These are phyloP conservation scores for Enteromius fasciolatus DNA, from an alignment of 2,797 vertebrate species.

Conservation along the genomic window DNA sequence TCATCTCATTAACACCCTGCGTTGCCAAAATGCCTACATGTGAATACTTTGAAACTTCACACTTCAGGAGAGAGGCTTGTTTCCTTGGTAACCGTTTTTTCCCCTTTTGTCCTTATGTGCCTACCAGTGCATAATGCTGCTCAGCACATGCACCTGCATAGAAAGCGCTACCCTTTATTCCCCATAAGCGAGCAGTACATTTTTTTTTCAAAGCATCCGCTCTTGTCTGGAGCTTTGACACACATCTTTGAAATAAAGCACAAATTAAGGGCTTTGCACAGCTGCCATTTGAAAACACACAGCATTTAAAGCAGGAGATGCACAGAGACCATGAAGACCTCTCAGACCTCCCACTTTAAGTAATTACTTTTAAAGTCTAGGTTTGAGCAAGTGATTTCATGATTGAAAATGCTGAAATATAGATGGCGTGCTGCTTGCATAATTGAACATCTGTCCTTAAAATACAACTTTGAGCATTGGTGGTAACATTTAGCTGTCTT, in stretches of 20 bases:
- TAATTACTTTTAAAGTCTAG: constrained; percentile 27
- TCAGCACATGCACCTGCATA: constrained; percentile 47
- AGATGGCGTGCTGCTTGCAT: constrained; percentile 50
- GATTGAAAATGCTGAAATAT: constrained; percentile 54
- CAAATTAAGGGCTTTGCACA: not conserved
- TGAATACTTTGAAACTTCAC: constrained; percentile 62
- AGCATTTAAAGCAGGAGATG: not conserved
- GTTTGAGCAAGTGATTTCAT: constrained; percentile 24
- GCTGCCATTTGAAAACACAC: constrained; percentile 30
- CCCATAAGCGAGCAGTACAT: not conserved
- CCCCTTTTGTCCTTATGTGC: constrained; percentile 58
- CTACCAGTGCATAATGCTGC: constrained; percentile 38
- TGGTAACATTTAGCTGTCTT: constrained; percentile 24
- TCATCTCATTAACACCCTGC: constrained; percentile 57
- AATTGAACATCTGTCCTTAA: constrained; percentile 60
- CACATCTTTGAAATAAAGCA: constrained; percentile 10
- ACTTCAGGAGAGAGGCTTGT: constrained; percentile 69
- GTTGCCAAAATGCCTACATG: constrained; percentile 57
- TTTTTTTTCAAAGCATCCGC: not conserved
- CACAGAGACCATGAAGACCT: not conserved
- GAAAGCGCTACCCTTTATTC: constrained; percentile 19
- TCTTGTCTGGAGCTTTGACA: not conserved
- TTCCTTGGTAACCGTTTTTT: constrained; percentile 79
- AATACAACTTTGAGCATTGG: constrained; percentile 11
- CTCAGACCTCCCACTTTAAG: constrained; percentile 30